Conservation (phyloP, 2,888 invertebrate genomes). For the Melipona bicolor region DNA sequence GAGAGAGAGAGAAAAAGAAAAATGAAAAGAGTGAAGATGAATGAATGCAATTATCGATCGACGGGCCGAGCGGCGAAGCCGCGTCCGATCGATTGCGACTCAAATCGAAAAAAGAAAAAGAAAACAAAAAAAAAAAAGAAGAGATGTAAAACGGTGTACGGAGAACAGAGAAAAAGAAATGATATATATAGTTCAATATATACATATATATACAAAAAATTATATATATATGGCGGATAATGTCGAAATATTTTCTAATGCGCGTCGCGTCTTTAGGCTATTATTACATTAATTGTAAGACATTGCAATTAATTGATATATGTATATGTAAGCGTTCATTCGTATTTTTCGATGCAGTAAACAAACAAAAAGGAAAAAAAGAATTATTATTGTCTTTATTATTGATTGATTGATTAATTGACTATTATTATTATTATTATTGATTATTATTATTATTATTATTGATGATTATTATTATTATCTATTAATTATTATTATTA, state of each 20-base stretch:
- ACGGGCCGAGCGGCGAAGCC: conserved; percentile 7
- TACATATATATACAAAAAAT: conserved; percentile 56
- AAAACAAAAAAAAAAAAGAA: conserved; percentile 39
- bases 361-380: conserved; percentile 55
- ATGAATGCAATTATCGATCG: conserved; percentile 42
- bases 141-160: conserved; percentile 12
- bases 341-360: conserved; percentile 83
- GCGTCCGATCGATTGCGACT: conserved; percentile 43
- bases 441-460: conserved; percentile 75
- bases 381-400: conserved; percentile 78
- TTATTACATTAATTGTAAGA: conserved; percentile 81
- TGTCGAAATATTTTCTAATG: conserved; percentile 75
- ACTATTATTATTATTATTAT: conserved; percentile 71
- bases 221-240: conserved; percentile 65
- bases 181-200: conserved; percentile 52
- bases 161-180: conserved; percentile 48
- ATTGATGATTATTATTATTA: conserved; percentile 60
- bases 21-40: background rate
- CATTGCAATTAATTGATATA: conserved; percentile 81
- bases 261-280: conserved; percentile 81
- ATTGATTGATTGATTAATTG: conserved; percentile 34
- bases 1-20: background rate
- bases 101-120: conserved; percentile 37
- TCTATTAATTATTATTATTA: too few relatives aligned
- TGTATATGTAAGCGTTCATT: conserved; percentile 83